Conservation (phyloP, 2,113 vertebrate species). For the Lagopus leucura region DNA sequence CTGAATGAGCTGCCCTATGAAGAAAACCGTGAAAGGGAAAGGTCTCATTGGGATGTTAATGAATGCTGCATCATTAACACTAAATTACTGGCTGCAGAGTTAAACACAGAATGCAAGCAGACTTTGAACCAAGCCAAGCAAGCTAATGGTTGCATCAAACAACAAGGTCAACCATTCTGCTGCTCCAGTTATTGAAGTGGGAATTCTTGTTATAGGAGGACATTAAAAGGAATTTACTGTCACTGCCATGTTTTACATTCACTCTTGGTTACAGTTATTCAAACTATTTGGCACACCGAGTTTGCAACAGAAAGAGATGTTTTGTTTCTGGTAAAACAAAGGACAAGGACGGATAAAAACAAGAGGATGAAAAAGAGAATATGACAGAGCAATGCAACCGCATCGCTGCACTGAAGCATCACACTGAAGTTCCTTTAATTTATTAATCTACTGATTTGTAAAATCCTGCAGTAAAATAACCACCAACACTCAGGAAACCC, state of each 20-base stretch:
- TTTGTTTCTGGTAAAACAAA: slow-evolving; percentile 24
- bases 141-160: slow-evolving; percentile 40
- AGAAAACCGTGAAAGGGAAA: neutral
- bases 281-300: slow-evolving; percentile 26
- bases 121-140: slow-evolving; percentile 24
- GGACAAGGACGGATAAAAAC: slow-evolving; percentile 29
- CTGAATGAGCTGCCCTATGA: neutral
- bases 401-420: neutral
- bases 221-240: slow-evolving; percentile 43
- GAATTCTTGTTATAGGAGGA: slow-evolving; percentile 17
- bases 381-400: neutral
- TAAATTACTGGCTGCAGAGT: slow-evolving; percentile 30
- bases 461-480: neutral
- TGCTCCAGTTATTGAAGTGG: slow-evolving; percentile 24
- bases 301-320: slow-evolving; percentile 16
- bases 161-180: slow-evolving; percentile 30
- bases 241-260: slow-evolving; percentile 32
- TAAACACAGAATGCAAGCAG: slow-evolving; percentile 20
- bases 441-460: neutral
- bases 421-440: neutral
- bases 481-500: neutral
- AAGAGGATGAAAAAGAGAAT: neutral
- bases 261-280: slow-evolving; percentile 37
- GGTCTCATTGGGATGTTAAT: slow-evolving; percentile 21
- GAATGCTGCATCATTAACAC: slow-evolving; percentile 42